Base-by-base conservation (phyloP, 2,888 invertebrate genomes). In the Lagria hirta region DNA sequence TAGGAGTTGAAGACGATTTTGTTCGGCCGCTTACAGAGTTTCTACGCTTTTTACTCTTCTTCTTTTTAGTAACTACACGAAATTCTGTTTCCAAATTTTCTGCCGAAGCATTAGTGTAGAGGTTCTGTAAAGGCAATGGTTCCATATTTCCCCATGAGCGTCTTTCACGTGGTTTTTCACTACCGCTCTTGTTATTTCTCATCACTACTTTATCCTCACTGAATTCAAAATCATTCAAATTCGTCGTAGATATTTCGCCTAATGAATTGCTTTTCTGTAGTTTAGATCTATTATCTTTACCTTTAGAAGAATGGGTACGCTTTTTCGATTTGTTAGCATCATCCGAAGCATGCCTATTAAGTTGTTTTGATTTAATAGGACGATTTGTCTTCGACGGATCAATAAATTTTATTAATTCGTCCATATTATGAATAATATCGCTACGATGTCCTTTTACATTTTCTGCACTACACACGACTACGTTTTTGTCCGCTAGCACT, bases 1-100 rank as follows among this genome's bases (percentile, higher is more conserved):
- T 15, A 6, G 22, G 34, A 17, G 22, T 27, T 14, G 38, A n/a
- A 15, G 43, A 43, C 6, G 26, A 7, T 14, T 38, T 48, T 12
- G 38, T 18, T 7, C 47, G 30, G 48, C 63, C 76, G 62, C 77
- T 78, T 54, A 74, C 58, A 24, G 72, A 70, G 49, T 74, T 75
- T 18, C 75, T 69, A 57, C 83, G 80, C 61, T 87, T 87, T 63
- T 88, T 87, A 62, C 86, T 86, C 61, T 84, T 81, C 69, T 87
- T 87, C 68, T 86, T 86, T 66, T 88, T 90, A 43, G 84, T 86
- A 35, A 91, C 90, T 34, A 88, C 85, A 68, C 86, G 83, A 73
- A 89, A 91, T 63, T 89, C 90, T 34, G 79, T 77, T 68, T 83
- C 83, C 52, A 71, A 43, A 38, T 67, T 66, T 38, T 70, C 70